Evolutionary conservation across 2,888 invertebrate species (phyloP).

Genomic region (Leucophenga maculata): DNA sequence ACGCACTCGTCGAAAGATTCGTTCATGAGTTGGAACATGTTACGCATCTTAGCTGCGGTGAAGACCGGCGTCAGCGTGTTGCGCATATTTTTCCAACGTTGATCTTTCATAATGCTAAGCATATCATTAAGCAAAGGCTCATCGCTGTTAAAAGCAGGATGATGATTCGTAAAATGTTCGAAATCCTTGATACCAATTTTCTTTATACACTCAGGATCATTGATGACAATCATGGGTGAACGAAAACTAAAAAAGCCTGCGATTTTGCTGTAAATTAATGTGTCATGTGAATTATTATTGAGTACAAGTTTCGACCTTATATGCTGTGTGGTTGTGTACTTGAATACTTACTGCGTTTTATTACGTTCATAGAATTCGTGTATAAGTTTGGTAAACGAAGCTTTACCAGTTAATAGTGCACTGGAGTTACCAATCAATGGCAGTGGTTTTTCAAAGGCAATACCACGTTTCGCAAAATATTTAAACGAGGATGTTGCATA

Average conservation of each 20-base stretch:
- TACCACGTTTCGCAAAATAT: constrained; percentile 50
- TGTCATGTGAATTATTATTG: background rate
- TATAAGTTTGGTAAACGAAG: constrained; percentile 42
- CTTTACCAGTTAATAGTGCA: constrained; percentile 20
- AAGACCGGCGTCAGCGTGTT: constrained; percentile 73
- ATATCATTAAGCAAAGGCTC: constrained; percentile 72
- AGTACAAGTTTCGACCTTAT: background rate
- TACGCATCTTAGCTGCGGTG: constrained; percentile 74
- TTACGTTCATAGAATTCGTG: constrained; percentile 49
- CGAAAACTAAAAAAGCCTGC: constrained; percentile 64
- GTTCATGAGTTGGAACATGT: constrained; percentile 69
- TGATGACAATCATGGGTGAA: constrained; percentile 57
- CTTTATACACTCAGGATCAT: constrained; percentile 69
- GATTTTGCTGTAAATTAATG: constrained; percentile 65
- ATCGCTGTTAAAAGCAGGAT: constrained; percentile 66
- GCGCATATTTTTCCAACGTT: constrained; percentile 71
- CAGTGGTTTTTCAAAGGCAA: constrained; percentile 54
- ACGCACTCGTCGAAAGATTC: constrained; percentile 63
- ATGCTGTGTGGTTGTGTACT: background rate
- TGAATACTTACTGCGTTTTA: constrained; percentile 49
- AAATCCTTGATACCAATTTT: constrained; percentile 69
- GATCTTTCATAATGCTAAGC: constrained; percentile 57
- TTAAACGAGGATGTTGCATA: constrained; percentile 50
- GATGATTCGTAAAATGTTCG: constrained; percentile 70
- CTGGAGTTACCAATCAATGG: constrained; percentile 55